These are phyloP conservation scores for Gryon sp. DNA, from an alignment of 1,140 invertebrate genomes.

Conservation along the genomic window DNA sequence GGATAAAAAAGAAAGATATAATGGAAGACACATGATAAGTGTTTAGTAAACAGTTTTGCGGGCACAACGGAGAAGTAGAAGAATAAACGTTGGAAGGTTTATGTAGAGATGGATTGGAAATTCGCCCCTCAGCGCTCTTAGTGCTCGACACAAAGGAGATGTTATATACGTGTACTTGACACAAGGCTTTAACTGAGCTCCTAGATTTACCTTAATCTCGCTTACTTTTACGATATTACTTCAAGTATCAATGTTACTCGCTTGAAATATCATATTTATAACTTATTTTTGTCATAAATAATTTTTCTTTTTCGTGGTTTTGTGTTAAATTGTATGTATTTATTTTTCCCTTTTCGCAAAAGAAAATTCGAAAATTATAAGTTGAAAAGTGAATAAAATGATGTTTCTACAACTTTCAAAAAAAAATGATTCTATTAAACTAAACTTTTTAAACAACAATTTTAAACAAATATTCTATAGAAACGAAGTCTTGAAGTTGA, in stretches of 20 bases:
- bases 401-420: too few species aligned
- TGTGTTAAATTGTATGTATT: too few species aligned
- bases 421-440: too few species aligned
- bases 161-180: conserved; percentile 53
- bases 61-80: conserved; percentile 27
- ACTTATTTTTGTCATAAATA: conserved; percentile 2
- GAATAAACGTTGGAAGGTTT: conserved; percentile 49
- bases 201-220: conserved; percentile 57
- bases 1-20: conserved; percentile 22
- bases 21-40: conserved; percentile 21
- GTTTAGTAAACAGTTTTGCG: conserved; percentile 46
- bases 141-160: conserved; percentile 47
- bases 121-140: conserved; percentile 43
- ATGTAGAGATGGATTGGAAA: conserved; percentile 51
- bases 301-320: neutral
- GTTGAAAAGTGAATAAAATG: too few species aligned
- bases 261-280: conserved; percentile 16
- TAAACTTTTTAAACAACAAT: too few species aligned
- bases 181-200: conserved; percentile 48
- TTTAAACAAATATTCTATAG: too few species aligned
- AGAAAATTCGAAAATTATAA: too few species aligned
- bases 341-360: too few species aligned
- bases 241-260: neutral
- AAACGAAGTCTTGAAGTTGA: too few species aligned
- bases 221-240: conserved; percentile 43